Conservation (phyloP, 53 echinoderm and acorn worm species). For the Stichopus horrens region DNA sequence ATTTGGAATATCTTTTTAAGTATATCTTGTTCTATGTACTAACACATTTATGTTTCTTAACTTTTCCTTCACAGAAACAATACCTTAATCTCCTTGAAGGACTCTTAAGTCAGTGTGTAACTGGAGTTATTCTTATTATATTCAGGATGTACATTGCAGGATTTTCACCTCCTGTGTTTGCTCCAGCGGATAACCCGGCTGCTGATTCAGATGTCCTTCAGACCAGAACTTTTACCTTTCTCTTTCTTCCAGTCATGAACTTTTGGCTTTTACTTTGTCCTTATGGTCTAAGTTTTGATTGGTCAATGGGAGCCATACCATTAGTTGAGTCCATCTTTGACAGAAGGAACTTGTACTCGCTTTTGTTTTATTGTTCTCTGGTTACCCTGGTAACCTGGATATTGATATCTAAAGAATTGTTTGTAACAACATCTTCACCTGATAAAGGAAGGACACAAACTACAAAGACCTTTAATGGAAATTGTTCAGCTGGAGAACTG, state of each 20-base stretch:
- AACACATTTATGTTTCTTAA: neutral
- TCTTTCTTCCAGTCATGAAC: slow-evolving; percentile 81
- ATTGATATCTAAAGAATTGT: neutral
- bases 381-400: neutral
- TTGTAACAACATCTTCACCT: neutral
- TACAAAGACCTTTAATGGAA: neutral
- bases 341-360: slow-evolving; percentile 65
- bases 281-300: slow-evolving; percentile 81
- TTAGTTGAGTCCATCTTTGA: slow-evolving; percentile 71
- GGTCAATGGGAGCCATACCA: slow-evolving; percentile 93
- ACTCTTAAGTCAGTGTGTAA: slow-evolving; percentile 56
- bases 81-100: slow-evolving; percentile 54
- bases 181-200: slow-evolving; percentile 93
- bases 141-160: slow-evolving; percentile 82
- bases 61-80: slow-evolving; percentile 51
- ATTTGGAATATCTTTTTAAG: neutral
- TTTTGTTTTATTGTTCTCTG: slow-evolving; percentile 59
- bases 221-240: slow-evolving; percentile 84
- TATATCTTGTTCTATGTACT: neutral
- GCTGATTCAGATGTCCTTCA: slow-evolving; percentile 70
- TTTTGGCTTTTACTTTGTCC: slow-evolving; percentile 87
- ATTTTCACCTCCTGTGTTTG: slow-evolving; percentile 74
- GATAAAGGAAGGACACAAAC: neutral
- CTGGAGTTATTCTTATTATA: slow-evolving; percentile 59
- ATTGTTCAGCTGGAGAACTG: slow-evolving; percentile 16